Evolutionary conservation across 2,113 vertebrate species (phyloP).

Genomic region (Chaetops frenatus): DNA sequence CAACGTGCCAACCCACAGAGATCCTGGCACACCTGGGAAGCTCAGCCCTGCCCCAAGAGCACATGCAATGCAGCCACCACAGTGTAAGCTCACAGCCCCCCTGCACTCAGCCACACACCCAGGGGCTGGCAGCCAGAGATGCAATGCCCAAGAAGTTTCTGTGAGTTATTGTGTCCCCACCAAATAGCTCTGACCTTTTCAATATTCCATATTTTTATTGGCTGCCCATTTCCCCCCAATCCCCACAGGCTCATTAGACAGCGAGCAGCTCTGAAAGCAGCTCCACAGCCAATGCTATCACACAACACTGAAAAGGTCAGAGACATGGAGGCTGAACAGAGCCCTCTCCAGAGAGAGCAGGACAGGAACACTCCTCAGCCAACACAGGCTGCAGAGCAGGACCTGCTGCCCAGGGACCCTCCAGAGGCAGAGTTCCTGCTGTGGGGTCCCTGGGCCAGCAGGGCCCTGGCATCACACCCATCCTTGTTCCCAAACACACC

Average conservation of each 20-base stretch:
- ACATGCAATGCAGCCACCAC: background rate
- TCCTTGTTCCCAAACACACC: background rate
- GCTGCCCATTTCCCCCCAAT: background rate
- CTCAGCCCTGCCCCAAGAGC: background rate
- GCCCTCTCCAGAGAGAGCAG: background rate
- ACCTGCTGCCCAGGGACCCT: background rate
- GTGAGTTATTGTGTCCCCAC: background rate
- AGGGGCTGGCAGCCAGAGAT: background rate
- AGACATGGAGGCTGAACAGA: background rate
- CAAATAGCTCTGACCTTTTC: slow-evolving; percentile 28
- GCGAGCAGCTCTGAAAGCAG: background rate
- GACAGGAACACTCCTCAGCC: background rate
- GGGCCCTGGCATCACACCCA: background rate
- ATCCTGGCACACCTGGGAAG: background rate
- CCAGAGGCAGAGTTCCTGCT: background rate
- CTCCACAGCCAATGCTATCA: background rate
- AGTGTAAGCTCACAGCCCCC: background rate
- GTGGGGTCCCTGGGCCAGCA: accelerated
- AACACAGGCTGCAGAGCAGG: background rate
- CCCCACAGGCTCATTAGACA: slow-evolving; percentile 33
- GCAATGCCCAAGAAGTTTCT: background rate
- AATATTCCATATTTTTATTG: slow-evolving; percentile 47
- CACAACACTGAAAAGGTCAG: slow-evolving; percentile 55
- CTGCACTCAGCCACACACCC: accelerated
- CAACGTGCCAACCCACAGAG: background rate